Conservation (phyloP, 2,797 vertebrate species). For the Fistularia commersonii region DNA sequence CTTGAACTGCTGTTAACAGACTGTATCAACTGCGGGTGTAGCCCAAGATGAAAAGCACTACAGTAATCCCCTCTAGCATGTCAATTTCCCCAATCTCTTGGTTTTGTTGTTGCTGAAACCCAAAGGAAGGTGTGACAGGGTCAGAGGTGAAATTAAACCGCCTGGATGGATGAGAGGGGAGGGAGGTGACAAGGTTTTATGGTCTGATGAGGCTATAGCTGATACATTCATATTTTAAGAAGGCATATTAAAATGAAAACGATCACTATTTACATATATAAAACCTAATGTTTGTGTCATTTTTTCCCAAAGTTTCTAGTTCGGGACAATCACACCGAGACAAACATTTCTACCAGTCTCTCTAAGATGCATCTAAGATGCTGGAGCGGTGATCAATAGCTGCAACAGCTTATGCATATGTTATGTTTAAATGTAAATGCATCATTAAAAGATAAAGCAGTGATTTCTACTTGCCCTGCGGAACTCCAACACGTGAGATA, state of each 20-base stretch:
- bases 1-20: constrained; percentile 67
- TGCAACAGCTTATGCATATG: no score
- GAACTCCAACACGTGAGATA: constrained; percentile 44
- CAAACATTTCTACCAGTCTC: no score
- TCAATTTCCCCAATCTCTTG: constrained; percentile 70
- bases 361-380: no score
- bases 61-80: constrained; percentile 69
- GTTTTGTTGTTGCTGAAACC: constrained; percentile 69
- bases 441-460: no score
- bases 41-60: constrained; percentile 64
- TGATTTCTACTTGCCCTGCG: constrained; percentile 38
- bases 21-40: constrained; percentile 67
- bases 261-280: neutral
- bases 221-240: neutral
- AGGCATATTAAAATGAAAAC: neutral
- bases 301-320: no score
- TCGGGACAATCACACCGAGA: no score
- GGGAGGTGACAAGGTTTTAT: constrained; percentile 61
- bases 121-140: constrained; percentile 69
- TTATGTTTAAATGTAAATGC: no score
- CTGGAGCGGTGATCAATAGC: no score
- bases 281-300: no score
- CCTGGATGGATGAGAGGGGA: constrained; percentile 58
- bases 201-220: constrained; percentile 43
- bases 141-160: constrained; percentile 78